A percentile compares a stretch with the other conserved stretches of the same genome.
These are phyloP conservation scores for Polypedilum pembai DNA, from an alignment of 1,140 invertebrate genomes.

Conservation along the genomic window DNA sequence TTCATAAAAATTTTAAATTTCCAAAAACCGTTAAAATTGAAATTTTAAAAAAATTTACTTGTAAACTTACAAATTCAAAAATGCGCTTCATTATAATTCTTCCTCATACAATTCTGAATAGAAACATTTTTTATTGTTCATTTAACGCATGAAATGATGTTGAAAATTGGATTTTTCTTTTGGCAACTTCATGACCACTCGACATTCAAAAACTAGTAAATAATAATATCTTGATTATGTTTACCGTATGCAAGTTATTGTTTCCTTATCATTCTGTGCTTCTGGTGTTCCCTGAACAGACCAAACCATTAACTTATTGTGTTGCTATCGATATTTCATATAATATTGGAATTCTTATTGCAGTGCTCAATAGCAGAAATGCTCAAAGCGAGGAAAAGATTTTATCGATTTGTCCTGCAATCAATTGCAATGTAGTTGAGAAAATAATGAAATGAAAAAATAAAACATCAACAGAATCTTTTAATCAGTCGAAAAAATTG, in stretches of 20 bases:
- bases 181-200: neutral
- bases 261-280: too few species aligned
- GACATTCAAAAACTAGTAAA: constrained; percentile 21
- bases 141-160: constrained; percentile 21
- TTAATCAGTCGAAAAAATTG: neutral
- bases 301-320: too few species aligned
- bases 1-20: too few species aligned
- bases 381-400: neutral
- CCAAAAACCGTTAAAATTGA: too few species aligned
- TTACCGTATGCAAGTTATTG: constrained; percentile 30
- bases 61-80: too few species aligned
- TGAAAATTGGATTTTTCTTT: constrained; percentile 22
- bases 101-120: too few species aligned
- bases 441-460: constrained; percentile 27
- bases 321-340: constrained; percentile 14
- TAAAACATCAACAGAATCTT: neutral
- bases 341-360: neutral
- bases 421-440: constrained; percentile 25
- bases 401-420: neutral
- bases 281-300: too few species aligned
- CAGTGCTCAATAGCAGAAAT: neutral
- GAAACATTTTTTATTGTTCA: neutral
- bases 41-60: too few species aligned
- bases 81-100: neutral
- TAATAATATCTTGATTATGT: constrained; percentile 29